These are phyloP conservation scores for Drosophila atripex DNA, from an alignment of 2,888 invertebrate species.

Conservation along the genomic window DNA sequence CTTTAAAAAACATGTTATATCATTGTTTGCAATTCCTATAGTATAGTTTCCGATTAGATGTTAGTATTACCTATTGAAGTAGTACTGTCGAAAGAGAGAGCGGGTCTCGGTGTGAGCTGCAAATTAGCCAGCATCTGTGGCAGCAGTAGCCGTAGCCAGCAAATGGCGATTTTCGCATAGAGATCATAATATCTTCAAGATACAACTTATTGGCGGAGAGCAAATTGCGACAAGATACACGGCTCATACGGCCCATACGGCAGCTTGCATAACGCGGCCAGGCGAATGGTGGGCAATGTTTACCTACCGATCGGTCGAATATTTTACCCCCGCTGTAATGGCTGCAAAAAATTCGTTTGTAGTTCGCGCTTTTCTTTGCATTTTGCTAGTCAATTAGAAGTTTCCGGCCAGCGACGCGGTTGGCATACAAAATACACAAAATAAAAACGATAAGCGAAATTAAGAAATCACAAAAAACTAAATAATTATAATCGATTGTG, in stretches of 20 bases:
- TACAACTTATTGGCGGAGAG: slow-evolving; percentile 45
- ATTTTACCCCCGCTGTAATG: slow-evolving; percentile 15
- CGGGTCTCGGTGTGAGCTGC: slow-evolving; percentile 33
- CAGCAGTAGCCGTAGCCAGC: slow-evolving; percentile 27
- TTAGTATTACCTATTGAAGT: neutral
- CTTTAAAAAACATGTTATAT: neutral
- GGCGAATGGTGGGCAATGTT: slow-evolving; percentile 28
- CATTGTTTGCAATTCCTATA: neutral
- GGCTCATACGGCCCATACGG: slow-evolving; percentile 29
- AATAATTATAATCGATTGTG: slow-evolving; percentile 18
- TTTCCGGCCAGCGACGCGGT: slow-evolving; percentile 53
- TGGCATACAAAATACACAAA: slow-evolving; percentile 39
- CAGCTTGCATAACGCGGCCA: slow-evolving; percentile 58
- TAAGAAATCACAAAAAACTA: slow-evolving; percentile 29
- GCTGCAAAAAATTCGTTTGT: slow-evolving; percentile 36
- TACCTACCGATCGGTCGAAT: slow-evolving; percentile 30
- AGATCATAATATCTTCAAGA: slow-evolving; percentile 72
- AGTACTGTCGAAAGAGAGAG: slow-evolving; percentile 16
- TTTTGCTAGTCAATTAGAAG: slow-evolving; percentile 54
- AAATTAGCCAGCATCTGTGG: slow-evolving; percentile 52
- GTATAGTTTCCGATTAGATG: neutral
- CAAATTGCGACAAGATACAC: slow-evolving; percentile 35
- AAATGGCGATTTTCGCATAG: slow-evolving; percentile 68
- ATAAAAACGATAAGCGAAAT: slow-evolving; percentile 25
- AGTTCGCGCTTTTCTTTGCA: slow-evolving; percentile 55